These are phyloP conservation scores for Chamaea fasciata DNA, from an alignment of 2,113 vertebrate species.

Conservation along the genomic window DNA sequence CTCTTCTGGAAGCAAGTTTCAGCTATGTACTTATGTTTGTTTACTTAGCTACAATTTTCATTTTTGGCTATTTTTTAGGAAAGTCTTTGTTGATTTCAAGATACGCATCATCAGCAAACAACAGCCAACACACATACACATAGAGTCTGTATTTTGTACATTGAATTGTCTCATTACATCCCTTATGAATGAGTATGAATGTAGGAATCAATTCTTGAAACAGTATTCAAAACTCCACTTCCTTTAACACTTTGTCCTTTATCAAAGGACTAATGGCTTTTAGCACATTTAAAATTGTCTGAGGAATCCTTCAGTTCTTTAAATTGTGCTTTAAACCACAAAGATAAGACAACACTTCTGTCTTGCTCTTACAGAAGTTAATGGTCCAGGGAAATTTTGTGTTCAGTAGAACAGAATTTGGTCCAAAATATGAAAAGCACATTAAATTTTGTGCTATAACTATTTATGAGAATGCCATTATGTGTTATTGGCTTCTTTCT, in stretches of 20 bases:
- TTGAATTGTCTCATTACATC: neutral
- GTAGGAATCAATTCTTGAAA: neutral
- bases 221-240: neutral
- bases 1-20: neutral
- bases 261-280: neutral
- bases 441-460: neutral
- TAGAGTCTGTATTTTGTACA: neutral
- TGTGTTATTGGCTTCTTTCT: neutral
- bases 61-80: neutral
- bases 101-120: neutral
- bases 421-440: neutral
- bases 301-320: neutral
- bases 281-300: neutral
- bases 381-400: neutral
- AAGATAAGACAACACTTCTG: neutral
- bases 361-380: neutral
- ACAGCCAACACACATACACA: neutral
- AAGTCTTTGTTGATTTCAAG: neutral
- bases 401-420: neutral
- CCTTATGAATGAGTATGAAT: neutral
- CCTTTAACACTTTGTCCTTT: neutral
- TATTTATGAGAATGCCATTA: neutral
- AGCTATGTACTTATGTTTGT: neutral
- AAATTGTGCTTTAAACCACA: neutral
- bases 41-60: neutral